phyloP scores from a whole-genome alignment of 2,113 vertebrate genomes.

The Poecilia latipinna region DNA sequence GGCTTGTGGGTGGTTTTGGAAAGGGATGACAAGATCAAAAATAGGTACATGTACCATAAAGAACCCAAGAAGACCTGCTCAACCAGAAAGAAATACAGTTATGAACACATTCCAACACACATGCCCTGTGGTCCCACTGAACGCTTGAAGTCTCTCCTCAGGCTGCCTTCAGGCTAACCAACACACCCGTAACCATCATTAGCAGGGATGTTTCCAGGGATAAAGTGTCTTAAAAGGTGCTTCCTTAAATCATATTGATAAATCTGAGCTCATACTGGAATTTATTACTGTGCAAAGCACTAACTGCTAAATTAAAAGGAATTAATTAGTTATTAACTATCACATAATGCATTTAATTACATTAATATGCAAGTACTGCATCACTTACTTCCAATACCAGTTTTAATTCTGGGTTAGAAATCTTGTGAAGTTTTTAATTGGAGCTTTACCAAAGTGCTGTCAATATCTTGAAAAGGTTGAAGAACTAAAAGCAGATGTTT shows the following conservation, averaged over 20 bases:
- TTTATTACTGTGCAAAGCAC: background rate
- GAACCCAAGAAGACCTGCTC: constrained; percentile 36
- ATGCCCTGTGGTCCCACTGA: constrained; percentile 24
- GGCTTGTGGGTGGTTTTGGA: constrained; percentile 55
- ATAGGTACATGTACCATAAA: constrained; percentile 38
- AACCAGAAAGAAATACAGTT: constrained; percentile 45
- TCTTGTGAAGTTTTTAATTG: too few relatives aligned
- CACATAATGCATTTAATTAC: too few relatives aligned
- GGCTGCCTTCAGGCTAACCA: constrained; percentile 57
- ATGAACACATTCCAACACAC: constrained; percentile 25
- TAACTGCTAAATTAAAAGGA: background rate
- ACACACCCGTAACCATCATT: constrained; percentile 57
- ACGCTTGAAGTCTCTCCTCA: constrained; percentile 42
- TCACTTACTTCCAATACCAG: too few relatives aligned
- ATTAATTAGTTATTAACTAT: background rate
- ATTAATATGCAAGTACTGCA: too few relatives aligned
- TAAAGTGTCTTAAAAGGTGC: constrained; percentile 4
- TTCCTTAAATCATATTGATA: background rate
- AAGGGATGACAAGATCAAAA: constrained; percentile 61
- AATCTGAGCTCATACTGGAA: constrained; percentile 1
- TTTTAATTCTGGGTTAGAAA: too few relatives aligned
- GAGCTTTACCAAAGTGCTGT: too few relatives aligned
- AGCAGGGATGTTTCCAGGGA: constrained; percentile 53
- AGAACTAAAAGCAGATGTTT: too few relatives aligned
- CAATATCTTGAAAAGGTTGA: too few relatives aligned